Base-by-base conservation (phyloP, 2,113 vertebrate species). In the Phyllopteryx taeniolatus region DNA sequence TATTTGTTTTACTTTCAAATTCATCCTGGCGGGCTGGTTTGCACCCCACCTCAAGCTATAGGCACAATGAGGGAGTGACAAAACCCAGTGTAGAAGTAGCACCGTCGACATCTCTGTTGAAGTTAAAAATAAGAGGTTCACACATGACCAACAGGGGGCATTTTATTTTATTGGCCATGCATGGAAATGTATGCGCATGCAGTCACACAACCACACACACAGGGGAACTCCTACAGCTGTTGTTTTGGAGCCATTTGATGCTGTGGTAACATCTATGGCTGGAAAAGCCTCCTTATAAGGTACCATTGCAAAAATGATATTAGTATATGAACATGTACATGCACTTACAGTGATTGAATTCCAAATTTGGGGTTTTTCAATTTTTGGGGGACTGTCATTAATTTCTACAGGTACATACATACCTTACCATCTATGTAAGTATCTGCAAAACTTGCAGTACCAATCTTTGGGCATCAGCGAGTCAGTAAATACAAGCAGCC, bases 161-260 rank as follows among this genome's bases (percentile, higher is more conserved):
- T 27, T 27, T 27, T 27, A 62, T 20, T 62, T 39, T 39, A 42
- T 62, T 39, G 22, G 46, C 15, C 31, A 33, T 15, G 43, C 56
- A 5, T 27, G 22, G 56, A 53, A 5, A 59, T 3, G 56, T 14
- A 59, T 59, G 56, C 65, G 46, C 70, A 27, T 19, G 5, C 35
- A 35, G 27, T 27, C 27, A 27, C 27, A 27, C 33, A 46, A 9
- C 35, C 20, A 22, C 59, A 67, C 60, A 20, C 7, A 19, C 5
- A 5, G 1, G 12, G 27, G 56, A 59, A 59, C 56, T 20, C 1
- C 56, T 13, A 42, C 79, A 80, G 75, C 77, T 82, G 77, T 67
- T 78, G 66, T 70, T 77, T 69, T 72, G 71, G 51, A 31, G 79
- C 51, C 46, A 70, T 67, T 62, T 33, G 57, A 70, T 56, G n/a